Conservation (phyloP, 2,113 vertebrate species). For the Oreochromis aureus region DNA sequence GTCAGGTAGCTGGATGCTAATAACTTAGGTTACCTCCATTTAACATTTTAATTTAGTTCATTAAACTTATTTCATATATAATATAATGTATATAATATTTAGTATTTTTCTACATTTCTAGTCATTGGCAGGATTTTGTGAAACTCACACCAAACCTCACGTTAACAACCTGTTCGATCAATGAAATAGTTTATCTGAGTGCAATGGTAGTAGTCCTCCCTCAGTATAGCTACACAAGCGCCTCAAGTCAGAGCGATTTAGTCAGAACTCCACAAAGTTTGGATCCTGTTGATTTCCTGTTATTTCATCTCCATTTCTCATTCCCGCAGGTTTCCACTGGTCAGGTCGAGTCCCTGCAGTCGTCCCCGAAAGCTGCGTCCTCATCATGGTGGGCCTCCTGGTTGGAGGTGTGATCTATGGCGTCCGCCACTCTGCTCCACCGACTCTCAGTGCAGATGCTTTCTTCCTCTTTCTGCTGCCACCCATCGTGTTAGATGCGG, state of each 20-base stretch:
- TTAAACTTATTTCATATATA: not conserved
- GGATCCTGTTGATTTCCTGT: not conserved
- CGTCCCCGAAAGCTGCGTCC: conserved; percentile 78
- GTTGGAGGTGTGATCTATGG: conserved; percentile 78
- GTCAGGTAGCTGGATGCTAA: not conserved
- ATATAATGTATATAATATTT: not conserved
- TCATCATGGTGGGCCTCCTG: conserved; percentile 81
- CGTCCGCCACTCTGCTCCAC: conserved; percentile 72
- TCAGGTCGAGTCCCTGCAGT: conserved; percentile 76
- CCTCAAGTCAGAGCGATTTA: not conserved
- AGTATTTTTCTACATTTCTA: not conserved
- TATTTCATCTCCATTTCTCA: not conserved
- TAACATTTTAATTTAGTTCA: not conserved
- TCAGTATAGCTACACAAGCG: not conserved
- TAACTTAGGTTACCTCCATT: not conserved
- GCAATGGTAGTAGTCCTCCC: not conserved
- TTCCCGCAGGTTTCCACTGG: conserved; percentile 74
- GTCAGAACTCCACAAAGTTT: not conserved
- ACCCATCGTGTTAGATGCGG: conserved; percentile 77
- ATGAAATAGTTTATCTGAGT: not conserved
- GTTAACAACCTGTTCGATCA: not conserved
- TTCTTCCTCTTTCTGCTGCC: conserved; percentile 85
- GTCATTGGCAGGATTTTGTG: not conserved
- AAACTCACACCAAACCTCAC: not conserved
- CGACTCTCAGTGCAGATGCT: conserved; percentile 75